These are phyloP conservation scores for Tineola bisselliella DNA, from an alignment of 2,888 invertebrate species.

Conservation along the genomic window DNA sequence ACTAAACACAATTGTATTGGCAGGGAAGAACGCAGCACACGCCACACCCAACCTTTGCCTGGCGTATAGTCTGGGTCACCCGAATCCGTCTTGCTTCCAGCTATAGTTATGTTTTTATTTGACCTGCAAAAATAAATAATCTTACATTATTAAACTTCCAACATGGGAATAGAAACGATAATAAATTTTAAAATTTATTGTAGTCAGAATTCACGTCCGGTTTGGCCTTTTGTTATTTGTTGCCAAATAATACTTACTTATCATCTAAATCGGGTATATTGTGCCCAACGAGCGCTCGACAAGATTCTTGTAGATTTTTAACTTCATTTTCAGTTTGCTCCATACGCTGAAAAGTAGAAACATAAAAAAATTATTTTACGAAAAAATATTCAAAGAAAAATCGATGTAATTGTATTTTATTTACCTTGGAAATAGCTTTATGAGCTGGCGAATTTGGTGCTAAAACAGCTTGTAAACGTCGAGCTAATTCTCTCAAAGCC, in stretches of 20 bases:
- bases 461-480: slow-evolving; percentile 73
- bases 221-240: too few relatives aligned
- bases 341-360: slow-evolving; percentile 57
- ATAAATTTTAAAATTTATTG: too few relatives aligned
- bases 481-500: slow-evolving; percentile 73
- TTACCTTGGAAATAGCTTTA: slow-evolving; percentile 70
- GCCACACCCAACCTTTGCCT: slow-evolving; percentile 74
- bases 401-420: too few relatives aligned
- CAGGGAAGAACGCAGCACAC: slow-evolving; percentile 78
- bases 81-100: slow-evolving; percentile 59
- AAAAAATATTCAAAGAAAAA: too few relatives aligned
- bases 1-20: slow-evolving; percentile 81
- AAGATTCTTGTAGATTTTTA: slow-evolving; percentile 73
- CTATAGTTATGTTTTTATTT: slow-evolving; percentile 31
- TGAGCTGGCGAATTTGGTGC: slow-evolving; percentile 75
- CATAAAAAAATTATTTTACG: background rate
- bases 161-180: too few relatives aligned
- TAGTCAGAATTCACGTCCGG: too few relatives aligned
- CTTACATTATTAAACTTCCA: too few relatives aligned
- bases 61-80: slow-evolving; percentile 69
- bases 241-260: slow-evolving; percentile 32
- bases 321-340: slow-evolving; percentile 78
- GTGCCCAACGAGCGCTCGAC: slow-evolving; percentile 67
- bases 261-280: slow-evolving; percentile 53
- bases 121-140: slow-evolving; percentile 29